Percentiles rank a stretch among this genome's conserved stretches.
Evolutionary conservation across 2,113 vertebrate species (phyloP).

Genomic region (Nycticryphes semicollaris): DNA sequence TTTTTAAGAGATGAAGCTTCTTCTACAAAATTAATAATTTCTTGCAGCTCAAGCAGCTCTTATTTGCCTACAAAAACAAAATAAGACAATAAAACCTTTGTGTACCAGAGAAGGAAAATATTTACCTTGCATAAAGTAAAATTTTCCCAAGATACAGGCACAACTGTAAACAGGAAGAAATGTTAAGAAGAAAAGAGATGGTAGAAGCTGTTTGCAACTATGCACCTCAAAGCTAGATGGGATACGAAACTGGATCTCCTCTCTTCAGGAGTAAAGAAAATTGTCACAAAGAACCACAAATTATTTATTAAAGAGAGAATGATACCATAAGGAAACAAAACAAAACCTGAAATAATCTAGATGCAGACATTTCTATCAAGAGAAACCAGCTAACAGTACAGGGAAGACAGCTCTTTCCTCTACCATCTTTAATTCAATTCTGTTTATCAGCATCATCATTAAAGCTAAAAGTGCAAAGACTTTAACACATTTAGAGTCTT

Average conservation of each 20-base stretch:
- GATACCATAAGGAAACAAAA: conserved; percentile 39
- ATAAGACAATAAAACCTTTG: background rate
- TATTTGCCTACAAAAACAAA: background rate
- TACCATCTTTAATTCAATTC: conserved; percentile 8
- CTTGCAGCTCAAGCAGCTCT: background rate
- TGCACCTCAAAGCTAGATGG: background rate
- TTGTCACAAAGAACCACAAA: conserved; percentile 38
- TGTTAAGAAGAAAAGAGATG: background rate
- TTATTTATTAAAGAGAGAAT: conserved; percentile 49
- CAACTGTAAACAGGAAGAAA: background rate
- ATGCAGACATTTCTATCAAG: background rate
- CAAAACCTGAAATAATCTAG: conserved; percentile 22
- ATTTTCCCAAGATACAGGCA: background rate
- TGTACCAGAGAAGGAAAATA: background rate
- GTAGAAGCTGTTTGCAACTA: background rate
- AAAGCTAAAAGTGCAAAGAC: conserved; percentile 13
- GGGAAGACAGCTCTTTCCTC: background rate
- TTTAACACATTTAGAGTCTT: conserved; percentile 7
- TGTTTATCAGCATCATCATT: conserved; percentile 3
- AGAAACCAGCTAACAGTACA: background rate
- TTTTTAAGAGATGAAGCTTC: background rate
- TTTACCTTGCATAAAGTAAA: conserved; percentile 24
- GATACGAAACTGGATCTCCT: conserved; percentile 4
- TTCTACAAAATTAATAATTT: background rate
- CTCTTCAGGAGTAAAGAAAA: conserved; percentile 11